Conservation (phyloP, 2,888 invertebrate species). For the Trichogramma evanescens region DNA sequence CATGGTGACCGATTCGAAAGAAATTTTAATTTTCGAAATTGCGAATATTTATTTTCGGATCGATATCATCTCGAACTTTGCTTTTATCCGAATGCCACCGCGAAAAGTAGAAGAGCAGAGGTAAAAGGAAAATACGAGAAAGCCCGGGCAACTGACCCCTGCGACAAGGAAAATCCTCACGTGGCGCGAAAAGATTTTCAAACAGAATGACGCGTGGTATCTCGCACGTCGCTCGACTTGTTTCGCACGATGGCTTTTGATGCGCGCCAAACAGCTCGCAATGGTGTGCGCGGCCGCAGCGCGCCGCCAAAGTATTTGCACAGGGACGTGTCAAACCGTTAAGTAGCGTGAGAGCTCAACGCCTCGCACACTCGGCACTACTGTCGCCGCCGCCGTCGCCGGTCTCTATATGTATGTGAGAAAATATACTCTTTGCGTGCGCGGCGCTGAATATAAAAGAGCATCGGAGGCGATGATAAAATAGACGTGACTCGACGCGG, state of each 20-base stretch:
- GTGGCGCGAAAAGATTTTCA: constrained; percentile 6
- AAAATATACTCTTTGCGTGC: constrained; percentile 11
- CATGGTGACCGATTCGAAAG: too few species aligned
- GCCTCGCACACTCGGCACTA: constrained; percentile 19
- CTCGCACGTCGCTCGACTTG: not conserved
- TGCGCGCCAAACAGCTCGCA: not conserved
- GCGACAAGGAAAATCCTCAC: not conserved
- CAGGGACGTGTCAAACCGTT: constrained; percentile 19
- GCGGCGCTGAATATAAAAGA: constrained; percentile 35
- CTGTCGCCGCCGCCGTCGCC: too few species aligned
- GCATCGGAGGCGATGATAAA: constrained; percentile 22
- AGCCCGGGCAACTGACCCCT: too few species aligned
- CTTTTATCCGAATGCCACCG: too few species aligned
- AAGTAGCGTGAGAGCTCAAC: constrained; percentile 16
- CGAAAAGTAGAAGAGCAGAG: too few species aligned
- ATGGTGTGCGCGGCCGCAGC: not conserved
- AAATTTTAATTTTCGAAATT: too few species aligned
- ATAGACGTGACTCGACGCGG: constrained; percentile 15
- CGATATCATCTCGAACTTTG: too few species aligned
- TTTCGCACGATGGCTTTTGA: too few species aligned
- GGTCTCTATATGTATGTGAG: too few species aligned
- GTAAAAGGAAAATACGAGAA: too few species aligned
- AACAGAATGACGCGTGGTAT: not conserved
- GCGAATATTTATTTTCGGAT: too few species aligned
- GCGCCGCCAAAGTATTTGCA: constrained; percentile 4